Percentiles rank a stretch among this genome's conserved stretches.
These are phyloP conservation scores for Chloroceryle amazona DNA, from an alignment of 2,797 vertebrate species.

Conservation along the genomic window DNA sequence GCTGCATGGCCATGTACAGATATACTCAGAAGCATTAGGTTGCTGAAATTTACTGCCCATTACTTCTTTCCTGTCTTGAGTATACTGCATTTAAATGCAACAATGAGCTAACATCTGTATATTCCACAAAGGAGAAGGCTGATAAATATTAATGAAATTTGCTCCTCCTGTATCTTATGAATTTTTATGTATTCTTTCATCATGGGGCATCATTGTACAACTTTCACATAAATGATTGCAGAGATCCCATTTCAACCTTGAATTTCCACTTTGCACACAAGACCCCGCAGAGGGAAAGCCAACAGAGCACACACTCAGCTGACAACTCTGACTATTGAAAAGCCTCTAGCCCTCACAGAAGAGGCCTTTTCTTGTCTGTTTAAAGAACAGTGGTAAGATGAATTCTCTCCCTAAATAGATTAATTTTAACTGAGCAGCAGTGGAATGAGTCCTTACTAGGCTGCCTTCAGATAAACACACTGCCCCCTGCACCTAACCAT, in stretches of 20 bases:
- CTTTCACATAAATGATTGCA: conserved; percentile 63
- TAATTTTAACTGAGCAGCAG: conserved; percentile 13
- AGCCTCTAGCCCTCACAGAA: not conserved
- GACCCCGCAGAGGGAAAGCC: conserved; percentile 21
- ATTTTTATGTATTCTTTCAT: conserved; percentile 72
- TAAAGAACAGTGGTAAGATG: conserved; percentile 15
- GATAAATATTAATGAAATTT: conserved; percentile 79
- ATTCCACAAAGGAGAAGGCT: conserved; percentile 64
- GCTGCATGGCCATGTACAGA: not conserved
- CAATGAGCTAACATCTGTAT: conserved; percentile 74
- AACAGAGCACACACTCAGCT: conserved; percentile 15
- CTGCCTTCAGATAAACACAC: not conserved
- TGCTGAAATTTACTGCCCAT: conserved; percentile 58
- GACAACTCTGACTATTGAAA: conserved; percentile 8
- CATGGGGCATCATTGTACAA: conserved; percentile 65
- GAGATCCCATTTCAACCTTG: conserved; percentile 68
- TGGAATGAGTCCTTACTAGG: not conserved
- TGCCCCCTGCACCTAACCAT: not conserved
- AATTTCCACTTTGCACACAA: conserved; percentile 46
- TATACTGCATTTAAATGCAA: conserved; percentile 72
- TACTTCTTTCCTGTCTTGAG: conserved; percentile 52
- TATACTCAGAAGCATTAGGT: not conserved
- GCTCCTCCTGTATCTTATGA: conserved; percentile 63
- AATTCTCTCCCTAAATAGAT: conserved; percentile 43
- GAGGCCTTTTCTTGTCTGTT: not conserved